Base-by-base conservation (phyloP, 1,140 invertebrate genomes). In the Pogonognathellus flavescens region DNA sequence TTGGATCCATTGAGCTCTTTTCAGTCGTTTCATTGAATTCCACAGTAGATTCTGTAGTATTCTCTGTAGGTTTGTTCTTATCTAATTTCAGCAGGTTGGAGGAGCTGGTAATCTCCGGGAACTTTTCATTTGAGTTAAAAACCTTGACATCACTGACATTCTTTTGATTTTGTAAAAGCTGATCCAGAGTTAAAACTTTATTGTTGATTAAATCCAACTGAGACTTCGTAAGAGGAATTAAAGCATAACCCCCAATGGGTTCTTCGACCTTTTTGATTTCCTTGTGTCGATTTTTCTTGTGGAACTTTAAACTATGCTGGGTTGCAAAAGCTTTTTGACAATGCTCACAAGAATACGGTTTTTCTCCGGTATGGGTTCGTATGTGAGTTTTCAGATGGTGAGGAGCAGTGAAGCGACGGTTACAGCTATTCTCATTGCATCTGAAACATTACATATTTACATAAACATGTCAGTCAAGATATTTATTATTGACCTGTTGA, bases 311-410 rank as follows among this genome's bases (percentile, higher is more conserved):
- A 90, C 95, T 96, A 88, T 96, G 95, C 13, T 94, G 93, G 1
- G 95, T 96, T 5, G 95, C 94, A 90, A 97, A 97, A 0, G 94
- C 93, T 89, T 95, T 94, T 80, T 93, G 92, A 90, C 96, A 97
- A 82, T 94, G 93, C 76, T 93, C 92, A 91, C 96, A 97, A 13
- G 93, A 92, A 91, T 96, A 96, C 0, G 95, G 95, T 85, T 94
- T 93, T 90, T 95, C 94, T 5, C 94, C 95, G 53, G 93, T 94
- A 89, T 96, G 95, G 31, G 94, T 95, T 85, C 94, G 91, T 70
- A 91, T 92, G 90, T 97, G 96, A 3, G 95, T 96, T 92, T 98
- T 98, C 57, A 98, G 91, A 91, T 98, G 97, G 92, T 98, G 97
- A 66, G 96, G 97, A 18, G 96, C 96, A 9, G 96, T 96, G 90